phyloP scores from a whole-genome alignment of 2,797 vertebrate genomes.

The Perodicticus potto region DNA sequence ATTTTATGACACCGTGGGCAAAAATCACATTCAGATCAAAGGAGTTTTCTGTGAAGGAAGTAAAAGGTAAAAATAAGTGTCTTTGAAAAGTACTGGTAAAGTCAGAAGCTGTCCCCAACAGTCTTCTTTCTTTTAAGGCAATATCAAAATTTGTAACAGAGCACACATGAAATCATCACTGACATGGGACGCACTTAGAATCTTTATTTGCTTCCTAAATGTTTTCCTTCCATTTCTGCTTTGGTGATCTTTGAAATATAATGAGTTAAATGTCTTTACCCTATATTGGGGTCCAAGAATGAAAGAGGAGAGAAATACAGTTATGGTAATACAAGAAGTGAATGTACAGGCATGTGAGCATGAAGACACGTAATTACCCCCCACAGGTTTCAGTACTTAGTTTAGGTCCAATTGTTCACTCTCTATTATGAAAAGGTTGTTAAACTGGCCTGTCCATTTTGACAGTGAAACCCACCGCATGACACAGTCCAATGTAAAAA shows the following conservation, averaged over 20 bases:
- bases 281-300: not conserved
- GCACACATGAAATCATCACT: not conserved
- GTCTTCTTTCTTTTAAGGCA: conserved; percentile 24
- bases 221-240: not conserved
- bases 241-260: not conserved
- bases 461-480: not conserved
- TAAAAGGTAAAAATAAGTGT: conserved; percentile 26
- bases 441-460: not conserved
- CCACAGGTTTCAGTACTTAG: not conserved
- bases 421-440: not conserved
- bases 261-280: not conserved
- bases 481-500: not conserved
- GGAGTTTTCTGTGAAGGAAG: conserved; percentile 44
- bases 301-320: not conserved
- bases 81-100: conserved; percentile 17
- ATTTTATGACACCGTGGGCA: conserved; percentile 67
- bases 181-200: not conserved
- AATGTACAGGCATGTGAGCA: not conserved
- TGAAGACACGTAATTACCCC: not conserved
- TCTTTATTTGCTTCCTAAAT: conserved; percentile 21
- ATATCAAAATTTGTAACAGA: not conserved
- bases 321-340: not conserved
- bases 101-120: not conserved
- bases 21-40: conserved; percentile 71
- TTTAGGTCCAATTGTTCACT: not conserved